Percentiles rank a stretch among this genome's conserved stretches.
Evolutionary conservation across 2,888 invertebrate species (phyloP).

Genomic region (Andrena minutula): DNA sequence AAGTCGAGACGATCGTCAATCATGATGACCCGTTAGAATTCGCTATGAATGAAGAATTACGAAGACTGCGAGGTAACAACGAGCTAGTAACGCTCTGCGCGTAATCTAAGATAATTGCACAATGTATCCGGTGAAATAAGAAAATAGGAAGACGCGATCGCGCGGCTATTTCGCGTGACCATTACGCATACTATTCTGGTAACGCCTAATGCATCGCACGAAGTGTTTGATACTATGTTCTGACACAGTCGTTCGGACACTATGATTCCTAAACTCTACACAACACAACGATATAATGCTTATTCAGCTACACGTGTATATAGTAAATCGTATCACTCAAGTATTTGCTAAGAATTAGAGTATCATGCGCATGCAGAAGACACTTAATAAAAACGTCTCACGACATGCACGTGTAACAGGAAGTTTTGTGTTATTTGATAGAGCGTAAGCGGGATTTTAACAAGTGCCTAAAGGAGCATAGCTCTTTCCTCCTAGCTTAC

Average conservation of each 20-base stretch:
- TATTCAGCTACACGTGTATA: constrained; percentile 36
- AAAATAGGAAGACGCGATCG: constrained; percentile 19
- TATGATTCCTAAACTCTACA: constrained; percentile 42
- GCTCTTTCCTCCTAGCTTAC: constrained; percentile 4
- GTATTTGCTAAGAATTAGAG: constrained; percentile 38
- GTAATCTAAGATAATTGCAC: constrained; percentile 7
- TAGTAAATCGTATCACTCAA: constrained; percentile 35
- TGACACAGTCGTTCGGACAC: constrained; percentile 30
- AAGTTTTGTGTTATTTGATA: constrained; percentile 20
- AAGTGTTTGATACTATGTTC: constrained; percentile 37
- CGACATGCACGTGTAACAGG: constrained; percentile 44
- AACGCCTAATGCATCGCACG: constrained; percentile 50
- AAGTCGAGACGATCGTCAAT: neutral
- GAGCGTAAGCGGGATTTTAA: constrained; percentile 26
- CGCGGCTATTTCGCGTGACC: constrained; percentile 2
- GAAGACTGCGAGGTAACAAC: constrained; percentile 51
- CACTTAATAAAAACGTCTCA: constrained; percentile 37
- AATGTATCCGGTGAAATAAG: constrained; percentile 21
- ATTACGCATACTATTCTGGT: constrained; percentile 41
- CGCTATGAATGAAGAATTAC: neutral
- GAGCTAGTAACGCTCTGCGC: constrained; percentile 20
- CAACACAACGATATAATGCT: constrained; percentile 50
- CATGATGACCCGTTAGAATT: neutral
- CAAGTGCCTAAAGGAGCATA: constrained; percentile 26
- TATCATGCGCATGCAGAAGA: constrained; percentile 68